Conservation (phyloP, 1,140 invertebrate species). For the Sipha flava region DNA sequence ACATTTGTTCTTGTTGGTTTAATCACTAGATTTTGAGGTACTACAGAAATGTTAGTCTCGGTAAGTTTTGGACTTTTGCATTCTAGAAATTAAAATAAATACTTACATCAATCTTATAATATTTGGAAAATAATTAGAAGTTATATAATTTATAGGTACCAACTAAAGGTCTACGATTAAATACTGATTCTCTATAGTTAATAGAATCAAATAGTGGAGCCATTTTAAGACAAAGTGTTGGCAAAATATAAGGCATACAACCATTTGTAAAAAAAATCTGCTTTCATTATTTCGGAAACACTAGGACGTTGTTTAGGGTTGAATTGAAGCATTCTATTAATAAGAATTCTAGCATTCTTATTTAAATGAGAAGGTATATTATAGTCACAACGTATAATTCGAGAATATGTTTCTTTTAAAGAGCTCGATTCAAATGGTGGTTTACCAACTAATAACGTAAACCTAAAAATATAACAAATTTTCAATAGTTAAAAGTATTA, state of each 20-base stretch:
- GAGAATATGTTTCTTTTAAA: slow-evolving; percentile 79
- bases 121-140: background rate
- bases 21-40: background rate
- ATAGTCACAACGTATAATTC: slow-evolving; percentile 90
- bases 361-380: slow-evolving; percentile 65
- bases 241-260: slow-evolving; percentile 71
- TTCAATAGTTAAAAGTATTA: background rate
- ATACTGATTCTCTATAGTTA: slow-evolving; percentile 48
- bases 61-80: background rate
- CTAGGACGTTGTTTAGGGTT: slow-evolving; percentile 72
- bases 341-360: slow-evolving; percentile 66
- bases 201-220: slow-evolving; percentile 74
- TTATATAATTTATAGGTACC: background rate
- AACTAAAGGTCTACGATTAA: slow-evolving; percentile 54
- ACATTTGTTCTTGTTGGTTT: background rate
- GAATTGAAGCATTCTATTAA: slow-evolving; percentile 73
- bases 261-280: slow-evolving; percentile 68
- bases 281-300: slow-evolving; percentile 64
- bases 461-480: slow-evolving; percentile 46
- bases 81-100: slow-evolving; percentile 2
- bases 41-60: background rate
- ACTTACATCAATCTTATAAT: background rate
- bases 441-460: slow-evolving; percentile 85
- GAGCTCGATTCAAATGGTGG: slow-evolving; percentile 92
- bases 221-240: slow-evolving; percentile 82